These are phyloP conservation scores for Drosophila micromelanica DNA, from an alignment of 1,140 invertebrate genomes.

Conservation along the genomic window DNA sequence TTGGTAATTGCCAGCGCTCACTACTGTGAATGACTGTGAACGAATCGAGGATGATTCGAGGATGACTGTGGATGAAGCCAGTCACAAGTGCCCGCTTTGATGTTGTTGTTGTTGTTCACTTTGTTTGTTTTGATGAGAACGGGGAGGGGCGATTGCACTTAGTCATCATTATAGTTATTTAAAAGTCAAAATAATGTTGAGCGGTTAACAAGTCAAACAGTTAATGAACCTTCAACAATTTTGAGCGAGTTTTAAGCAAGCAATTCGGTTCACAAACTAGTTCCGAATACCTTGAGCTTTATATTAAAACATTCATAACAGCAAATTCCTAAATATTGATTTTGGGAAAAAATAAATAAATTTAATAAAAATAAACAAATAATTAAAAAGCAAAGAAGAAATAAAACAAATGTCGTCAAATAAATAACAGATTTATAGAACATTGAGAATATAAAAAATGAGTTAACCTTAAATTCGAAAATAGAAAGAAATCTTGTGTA, in stretches of 20 bases:
- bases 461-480: too few species aligned
- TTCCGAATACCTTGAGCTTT: too few species aligned
- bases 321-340: too few species aligned
- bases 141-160: not conserved
- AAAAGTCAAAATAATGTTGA: slow-evolving; percentile 19
- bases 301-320: too few species aligned
- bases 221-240: slow-evolving; percentile 6
- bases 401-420: too few species aligned
- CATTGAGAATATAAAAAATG: too few species aligned
- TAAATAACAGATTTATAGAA: too few species aligned
- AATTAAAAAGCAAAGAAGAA: too few species aligned
- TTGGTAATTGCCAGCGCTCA: slow-evolving; percentile 35
- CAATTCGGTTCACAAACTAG: not conserved
- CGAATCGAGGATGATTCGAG: slow-evolving; percentile 6
- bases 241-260: not conserved
- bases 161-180: slow-evolving; percentile 37
- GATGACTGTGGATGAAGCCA: slow-evolving; percentile 4
- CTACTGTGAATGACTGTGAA: slow-evolving; percentile 7
- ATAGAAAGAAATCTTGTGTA: too few species aligned
- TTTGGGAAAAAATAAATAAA: too few species aligned
- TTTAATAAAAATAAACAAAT: too few species aligned
- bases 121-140: too few species aligned
- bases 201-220: slow-evolving; percentile 20
- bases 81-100: slow-evolving; percentile 6
- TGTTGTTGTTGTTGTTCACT: slow-evolving; percentile 37